A percentile compares a stretch with the other conserved stretches of the same genome.
Conservation (phyloP, 2,113 vertebrate genomes). For the Chlorodrepanis virens region DNA sequence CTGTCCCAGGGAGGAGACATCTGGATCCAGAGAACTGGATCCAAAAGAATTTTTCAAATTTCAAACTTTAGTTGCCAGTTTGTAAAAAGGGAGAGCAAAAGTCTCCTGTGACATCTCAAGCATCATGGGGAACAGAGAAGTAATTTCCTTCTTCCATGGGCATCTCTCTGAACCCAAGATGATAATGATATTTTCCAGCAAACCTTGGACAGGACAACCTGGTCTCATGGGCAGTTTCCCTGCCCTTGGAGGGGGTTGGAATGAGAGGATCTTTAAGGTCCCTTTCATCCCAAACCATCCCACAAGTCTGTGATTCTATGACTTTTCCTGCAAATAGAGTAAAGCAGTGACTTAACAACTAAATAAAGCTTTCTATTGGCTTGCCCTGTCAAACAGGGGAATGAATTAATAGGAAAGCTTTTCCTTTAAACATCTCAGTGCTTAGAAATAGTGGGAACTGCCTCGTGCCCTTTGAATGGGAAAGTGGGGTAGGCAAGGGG, state of each 20-base stretch:
- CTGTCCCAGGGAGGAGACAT: background rate
- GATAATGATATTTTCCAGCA: background rate
- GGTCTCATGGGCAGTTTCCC: background rate
- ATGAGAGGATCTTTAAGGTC: background rate
- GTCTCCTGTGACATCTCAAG: background rate
- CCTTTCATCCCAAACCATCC: background rate
- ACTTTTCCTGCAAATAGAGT: background rate
- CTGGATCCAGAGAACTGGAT: background rate
- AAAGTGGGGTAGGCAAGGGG: background rate
- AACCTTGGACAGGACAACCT: background rate
- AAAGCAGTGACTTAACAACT: background rate
- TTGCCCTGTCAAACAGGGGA: background rate
- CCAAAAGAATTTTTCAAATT: background rate
- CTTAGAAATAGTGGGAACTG: background rate
- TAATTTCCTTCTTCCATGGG: background rate
- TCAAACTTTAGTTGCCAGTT: background rate
- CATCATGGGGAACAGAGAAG: background rate
- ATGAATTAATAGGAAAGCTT: background rate
- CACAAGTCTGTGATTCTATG: background rate
- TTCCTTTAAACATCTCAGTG: background rate
- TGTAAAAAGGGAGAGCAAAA: accelerated
- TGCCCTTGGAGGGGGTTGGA: background rate
- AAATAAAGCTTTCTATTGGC: background rate
- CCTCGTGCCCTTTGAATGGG: background rate
- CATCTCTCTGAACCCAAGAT: accelerated